These are phyloP conservation scores for Chesias legatella DNA, from an alignment of 2,888 invertebrate species.

Conservation along the genomic window DNA sequence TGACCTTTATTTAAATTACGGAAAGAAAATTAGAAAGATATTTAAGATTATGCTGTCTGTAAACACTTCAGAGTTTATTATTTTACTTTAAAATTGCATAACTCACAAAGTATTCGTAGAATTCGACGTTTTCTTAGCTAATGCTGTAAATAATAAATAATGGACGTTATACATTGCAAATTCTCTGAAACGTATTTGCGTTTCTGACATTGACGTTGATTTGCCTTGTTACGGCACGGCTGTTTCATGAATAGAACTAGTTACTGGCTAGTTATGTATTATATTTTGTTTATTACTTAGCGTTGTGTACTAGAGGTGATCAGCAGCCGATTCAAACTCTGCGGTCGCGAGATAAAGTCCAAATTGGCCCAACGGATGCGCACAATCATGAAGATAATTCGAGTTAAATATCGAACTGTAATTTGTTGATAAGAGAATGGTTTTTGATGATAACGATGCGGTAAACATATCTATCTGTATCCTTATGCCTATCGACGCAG, in stretches of 20 bases:
- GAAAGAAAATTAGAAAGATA: too few relatives aligned
- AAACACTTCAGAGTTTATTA: too few relatives aligned
- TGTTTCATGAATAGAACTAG: constrained; percentile 32
- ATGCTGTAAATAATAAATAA: too few relatives aligned
- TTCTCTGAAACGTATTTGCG: constrained; percentile 16
- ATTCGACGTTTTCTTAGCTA: too few relatives aligned
- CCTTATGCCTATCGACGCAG: constrained; percentile 1
- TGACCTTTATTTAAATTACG: too few relatives aligned
- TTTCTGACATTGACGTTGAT: constrained; percentile 34
- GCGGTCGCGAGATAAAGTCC: constrained; percentile 42
- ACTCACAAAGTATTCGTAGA: too few relatives aligned
- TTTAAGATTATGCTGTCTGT: too few relatives aligned
- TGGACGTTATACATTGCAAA: constrained; percentile 1
- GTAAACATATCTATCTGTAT: constrained; percentile 14
- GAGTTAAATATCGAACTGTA: constrained; percentile 32
- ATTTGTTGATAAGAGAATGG: constrained; percentile 29
- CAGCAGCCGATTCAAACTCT: constrained; percentile 42
- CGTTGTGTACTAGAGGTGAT: constrained; percentile 33
- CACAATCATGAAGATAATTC: constrained; percentile 43
- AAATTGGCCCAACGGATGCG: constrained; percentile 42
- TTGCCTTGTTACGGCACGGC: constrained; percentile 29
- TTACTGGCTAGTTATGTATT: constrained; percentile 14
- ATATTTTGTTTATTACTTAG: constrained; percentile 23
- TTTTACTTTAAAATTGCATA: too few relatives aligned
- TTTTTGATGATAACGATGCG: constrained; percentile 21